Evolutionary conservation across 2,888 invertebrate species (phyloP).

Genomic region (Drosophila lacicola): DNA sequence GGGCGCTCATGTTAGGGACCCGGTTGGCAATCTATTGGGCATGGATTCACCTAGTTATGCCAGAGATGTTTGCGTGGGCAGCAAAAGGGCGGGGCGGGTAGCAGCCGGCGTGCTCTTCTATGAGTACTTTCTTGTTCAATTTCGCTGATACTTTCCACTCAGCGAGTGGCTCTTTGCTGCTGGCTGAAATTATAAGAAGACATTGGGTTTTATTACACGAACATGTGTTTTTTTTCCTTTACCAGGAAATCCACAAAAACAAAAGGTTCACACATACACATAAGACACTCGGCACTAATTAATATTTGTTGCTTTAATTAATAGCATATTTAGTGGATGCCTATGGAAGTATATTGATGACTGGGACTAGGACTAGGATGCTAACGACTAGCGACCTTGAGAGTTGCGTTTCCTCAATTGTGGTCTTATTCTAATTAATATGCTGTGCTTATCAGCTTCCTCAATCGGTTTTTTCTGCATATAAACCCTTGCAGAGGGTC

Average conservation of each 20-base stretch:
- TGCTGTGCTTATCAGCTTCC: neutral
- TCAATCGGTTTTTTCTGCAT: neutral
- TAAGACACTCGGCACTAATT: constrained; percentile 53
- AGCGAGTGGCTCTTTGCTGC: constrained; percentile 7
- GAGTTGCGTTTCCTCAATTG: neutral
- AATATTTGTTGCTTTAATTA: constrained; percentile 71
- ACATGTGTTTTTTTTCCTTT: constrained; percentile 29
- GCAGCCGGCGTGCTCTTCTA: constrained; percentile 21
- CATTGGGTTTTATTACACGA: constrained; percentile 39
- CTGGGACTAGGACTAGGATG: neutral
- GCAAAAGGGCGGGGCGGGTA: constrained; percentile 33
- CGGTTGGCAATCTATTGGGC: constrained; percentile 67
- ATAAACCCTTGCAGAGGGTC: neutral
- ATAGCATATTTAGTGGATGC: constrained; percentile 26
- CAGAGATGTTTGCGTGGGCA: constrained; percentile 39
- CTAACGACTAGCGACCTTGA: constrained; percentile 37
- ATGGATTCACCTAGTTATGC: constrained; percentile 14
- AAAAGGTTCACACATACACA: constrained; percentile 7
- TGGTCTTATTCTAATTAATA: constrained; percentile 19
- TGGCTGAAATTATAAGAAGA: constrained; percentile 24
- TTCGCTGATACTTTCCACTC: constrained; percentile 25
- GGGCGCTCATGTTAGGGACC: constrained; percentile 58
- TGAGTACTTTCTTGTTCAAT: constrained; percentile 19
- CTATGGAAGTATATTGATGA: constrained; percentile 13
- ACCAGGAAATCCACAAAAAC: constrained; percentile 19